phyloP scores from a whole-genome alignment of 2,113 vertebrate species.

The Phylloscopus trochiloides region DNA sequence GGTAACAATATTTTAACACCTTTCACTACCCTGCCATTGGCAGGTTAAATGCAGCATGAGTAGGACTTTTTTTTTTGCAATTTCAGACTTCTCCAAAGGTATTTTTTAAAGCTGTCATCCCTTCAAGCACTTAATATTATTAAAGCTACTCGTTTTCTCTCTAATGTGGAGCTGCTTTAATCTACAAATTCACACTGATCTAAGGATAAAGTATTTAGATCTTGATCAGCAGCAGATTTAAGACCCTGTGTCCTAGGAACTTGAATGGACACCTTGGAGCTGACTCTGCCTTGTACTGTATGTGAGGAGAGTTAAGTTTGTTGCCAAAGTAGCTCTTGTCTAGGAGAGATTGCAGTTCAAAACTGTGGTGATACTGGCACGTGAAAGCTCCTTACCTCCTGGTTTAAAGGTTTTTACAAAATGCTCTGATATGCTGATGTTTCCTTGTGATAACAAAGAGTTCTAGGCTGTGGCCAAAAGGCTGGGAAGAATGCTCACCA shows the following conservation, averaged over 20 bases:
- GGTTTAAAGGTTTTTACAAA: not conserved
- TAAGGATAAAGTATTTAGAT: not conserved
- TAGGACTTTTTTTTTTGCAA: not conserved
- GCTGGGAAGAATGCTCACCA: not conserved
- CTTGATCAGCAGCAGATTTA: not conserved
- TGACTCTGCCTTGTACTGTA: not conserved
- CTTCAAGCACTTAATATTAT: not conserved
- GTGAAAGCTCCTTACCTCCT: not conserved
- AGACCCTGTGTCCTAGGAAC: not conserved
- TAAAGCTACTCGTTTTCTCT: not conserved
- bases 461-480: not conserved
- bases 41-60: not conserved
- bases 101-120: not conserved
- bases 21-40: not conserved
- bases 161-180: not conserved
- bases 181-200: not conserved
- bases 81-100: not conserved
- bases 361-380: not conserved
- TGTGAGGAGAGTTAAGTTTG: not conserved
- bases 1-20: not conserved
- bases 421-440: accelerated
- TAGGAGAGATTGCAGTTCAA: not conserved
- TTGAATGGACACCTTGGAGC: not conserved
- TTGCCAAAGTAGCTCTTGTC: not conserved
- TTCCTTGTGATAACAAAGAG: not conserved